Conservation (phyloP, 2,113 vertebrate species). For the Ictalurus punctatus region DNA sequence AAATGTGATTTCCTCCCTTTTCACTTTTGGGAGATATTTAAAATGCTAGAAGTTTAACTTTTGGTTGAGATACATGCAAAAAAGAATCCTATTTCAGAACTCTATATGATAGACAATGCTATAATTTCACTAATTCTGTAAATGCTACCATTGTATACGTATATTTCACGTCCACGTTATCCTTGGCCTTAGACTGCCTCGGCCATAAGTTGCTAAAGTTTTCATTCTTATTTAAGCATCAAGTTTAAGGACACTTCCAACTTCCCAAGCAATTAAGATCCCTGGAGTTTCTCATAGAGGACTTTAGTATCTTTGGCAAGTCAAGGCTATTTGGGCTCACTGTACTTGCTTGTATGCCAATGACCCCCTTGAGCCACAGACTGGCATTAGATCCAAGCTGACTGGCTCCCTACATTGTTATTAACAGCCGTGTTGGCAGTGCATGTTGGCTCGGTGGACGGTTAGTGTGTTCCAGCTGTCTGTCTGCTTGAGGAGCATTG, state of each 20-base stretch:
- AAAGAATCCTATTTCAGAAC: not conserved
- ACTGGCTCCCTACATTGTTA: constrained; percentile 59
- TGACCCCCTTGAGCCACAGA: constrained; percentile 32
- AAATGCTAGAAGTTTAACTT: not conserved
- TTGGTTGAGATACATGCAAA: not conserved
- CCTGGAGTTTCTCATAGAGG: constrained; percentile 15
- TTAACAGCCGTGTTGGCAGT: constrained; percentile 65
- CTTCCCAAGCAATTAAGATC: constrained; percentile 20
- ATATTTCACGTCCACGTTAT: no score
- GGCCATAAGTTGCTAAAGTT: constrained; percentile 6
- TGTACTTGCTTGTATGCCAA: constrained; percentile 42
- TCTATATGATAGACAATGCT: not conserved
- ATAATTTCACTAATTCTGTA: not conserved
- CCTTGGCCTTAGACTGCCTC: not conserved
- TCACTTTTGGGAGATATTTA: not conserved
- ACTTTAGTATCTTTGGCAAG: constrained; percentile 33
- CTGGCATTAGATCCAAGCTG: constrained; percentile 40
- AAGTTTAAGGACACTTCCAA: constrained; percentile 7
- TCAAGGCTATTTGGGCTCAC: constrained; percentile 7
- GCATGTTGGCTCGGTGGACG: constrained; percentile 40
- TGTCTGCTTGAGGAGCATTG: constrained; percentile 43
- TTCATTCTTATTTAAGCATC: constrained; percentile 7
- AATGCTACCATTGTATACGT: not conserved
- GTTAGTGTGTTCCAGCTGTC: constrained; percentile 68
- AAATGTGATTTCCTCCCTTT: not conserved